phyloP scores from a whole-genome alignment of 2,888 invertebrate species.

The Hypena proboscidalis region DNA sequence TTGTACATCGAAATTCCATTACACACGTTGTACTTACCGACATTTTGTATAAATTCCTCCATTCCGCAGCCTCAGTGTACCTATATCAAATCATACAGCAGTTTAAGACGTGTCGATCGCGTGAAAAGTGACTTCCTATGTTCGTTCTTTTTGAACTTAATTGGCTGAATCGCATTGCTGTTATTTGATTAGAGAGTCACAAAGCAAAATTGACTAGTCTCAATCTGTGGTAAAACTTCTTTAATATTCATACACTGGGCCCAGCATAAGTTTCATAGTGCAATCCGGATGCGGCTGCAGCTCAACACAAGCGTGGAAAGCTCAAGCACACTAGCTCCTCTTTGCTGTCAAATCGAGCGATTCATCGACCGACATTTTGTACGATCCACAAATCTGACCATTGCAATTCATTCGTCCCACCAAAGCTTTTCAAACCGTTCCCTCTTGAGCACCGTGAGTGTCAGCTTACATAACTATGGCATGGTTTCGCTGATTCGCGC shows the following conservation, averaged over 20 bases:
- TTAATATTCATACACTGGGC: conserved; percentile 1
- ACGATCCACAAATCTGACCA: background rate
- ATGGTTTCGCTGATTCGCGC: conserved; percentile 11
- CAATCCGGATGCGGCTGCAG: conserved; percentile 53
- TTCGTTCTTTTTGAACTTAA: too few species aligned
- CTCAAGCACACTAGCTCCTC: conserved; percentile 36
- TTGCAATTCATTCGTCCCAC: background rate
- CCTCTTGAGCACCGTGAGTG: background rate
- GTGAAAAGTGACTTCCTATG: too few species aligned
- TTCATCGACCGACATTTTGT: conserved; percentile 7
- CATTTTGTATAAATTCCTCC: conserved; percentile 4
- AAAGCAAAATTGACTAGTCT: too few species aligned
- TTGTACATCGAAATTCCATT: conserved; percentile 34
- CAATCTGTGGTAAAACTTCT: too few species aligned
- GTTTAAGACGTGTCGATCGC: too few species aligned
- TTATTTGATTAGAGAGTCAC: too few species aligned
- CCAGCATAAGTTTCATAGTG: too few species aligned
- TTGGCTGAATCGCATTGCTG: too few species aligned
- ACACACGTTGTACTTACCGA: conserved; percentile 20
- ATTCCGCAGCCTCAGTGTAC: too few species aligned
- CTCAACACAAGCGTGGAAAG: conserved; percentile 59
- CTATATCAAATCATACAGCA: too few species aligned
- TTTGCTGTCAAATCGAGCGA: conserved; percentile 5
- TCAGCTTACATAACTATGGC: background rate
- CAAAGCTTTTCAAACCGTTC: background rate